phyloP scores from a whole-genome alignment of 2,888 invertebrate species.

The Meandrusa payeni region DNA sequence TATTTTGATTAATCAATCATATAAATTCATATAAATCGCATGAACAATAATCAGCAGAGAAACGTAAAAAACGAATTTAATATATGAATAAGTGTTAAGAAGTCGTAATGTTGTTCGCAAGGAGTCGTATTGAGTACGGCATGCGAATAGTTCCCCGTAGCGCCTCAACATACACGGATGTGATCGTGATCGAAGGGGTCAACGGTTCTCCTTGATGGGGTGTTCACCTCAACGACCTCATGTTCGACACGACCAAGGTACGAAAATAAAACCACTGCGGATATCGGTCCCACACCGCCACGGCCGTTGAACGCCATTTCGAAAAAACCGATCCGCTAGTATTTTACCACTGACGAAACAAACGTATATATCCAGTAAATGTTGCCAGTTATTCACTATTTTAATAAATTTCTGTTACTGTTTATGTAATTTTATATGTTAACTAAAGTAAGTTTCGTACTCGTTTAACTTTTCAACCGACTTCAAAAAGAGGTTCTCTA shows the following conservation, averaged over 20 bases:
- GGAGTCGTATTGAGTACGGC: constrained; percentile 8
- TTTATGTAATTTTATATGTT: no score
- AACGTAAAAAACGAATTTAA: not conserved
- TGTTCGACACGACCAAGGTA: constrained; percentile 37
- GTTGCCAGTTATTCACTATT: not conserved
- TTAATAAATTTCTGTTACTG: no score
- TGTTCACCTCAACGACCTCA: constrained; percentile 74
- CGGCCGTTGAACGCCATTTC: constrained; percentile 1
- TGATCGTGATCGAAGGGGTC: constrained; percentile 59
- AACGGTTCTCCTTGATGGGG: constrained; percentile 75
- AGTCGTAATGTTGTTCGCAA: constrained; percentile 8
- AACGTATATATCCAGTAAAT: not conserved
- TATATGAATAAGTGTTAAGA: not conserved
- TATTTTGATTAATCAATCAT: no score
- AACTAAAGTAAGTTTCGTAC: no score
- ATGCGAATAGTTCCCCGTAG: constrained; percentile 31
- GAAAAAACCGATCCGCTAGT: not conserved
- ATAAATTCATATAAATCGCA: not conserved
- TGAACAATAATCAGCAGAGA: not conserved
- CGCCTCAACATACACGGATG: constrained; percentile 53
- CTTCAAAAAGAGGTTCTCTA: no score
- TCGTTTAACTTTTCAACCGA: no score
- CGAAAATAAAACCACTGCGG: constrained; percentile 36
- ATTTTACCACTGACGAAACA: not conserved
- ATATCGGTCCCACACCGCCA: constrained; percentile 26